Evolutionary conservation across 1,140 invertebrate genomes (phyloP), one percentile per base, ranked within the genome.

Genomic region (Sinonovacula constricta): DNA sequence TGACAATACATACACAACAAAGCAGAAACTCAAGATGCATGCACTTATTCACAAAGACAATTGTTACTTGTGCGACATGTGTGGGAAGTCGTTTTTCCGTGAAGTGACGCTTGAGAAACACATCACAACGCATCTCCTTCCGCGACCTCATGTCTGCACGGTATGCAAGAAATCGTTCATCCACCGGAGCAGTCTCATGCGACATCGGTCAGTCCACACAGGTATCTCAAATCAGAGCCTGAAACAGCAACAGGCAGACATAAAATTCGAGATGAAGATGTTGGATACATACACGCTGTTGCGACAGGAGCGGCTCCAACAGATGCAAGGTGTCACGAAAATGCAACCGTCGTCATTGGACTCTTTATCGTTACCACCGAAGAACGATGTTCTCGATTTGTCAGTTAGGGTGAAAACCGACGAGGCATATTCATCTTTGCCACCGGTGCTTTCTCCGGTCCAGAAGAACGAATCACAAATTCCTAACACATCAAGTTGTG

Each of bases 101-200:
- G 59, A 76, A 33, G 34, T 76, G 15, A 76, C 72, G 22, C 72
- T 76, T 67, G 72, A 76, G 31, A 76, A 76, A 67, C 72, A 76
- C 22, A 57, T 76, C 30, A 33, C 63, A 54, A 76, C 72, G 4
- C 72, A 76, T 67, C 57, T 30, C 31, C 49, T 76, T n/a, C 72
- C 72, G 4, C 28, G 72, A 24, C 72, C 72, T n/a, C 62, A 76
- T 45, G 49, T 76, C 10, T 76, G 72, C 49, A 60, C 66, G 1
- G 34, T 67, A 15, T 76, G 72, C 65, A 66, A 67, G 34, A 76
- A 76, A 22, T 66, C 72, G 22, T 76, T 76, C 34, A 76, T 76
- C 39, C 72, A 76, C 39, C 49, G 72, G 5, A 76, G 72, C 30
- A 76, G 72, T 65, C 33, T 76, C 15, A 76, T 76, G 72, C 45